These are phyloP conservation scores for Pseudolaguvia tuberculata DNA, from an alignment of 2,113 vertebrate genomes.

Conservation along the genomic window DNA sequence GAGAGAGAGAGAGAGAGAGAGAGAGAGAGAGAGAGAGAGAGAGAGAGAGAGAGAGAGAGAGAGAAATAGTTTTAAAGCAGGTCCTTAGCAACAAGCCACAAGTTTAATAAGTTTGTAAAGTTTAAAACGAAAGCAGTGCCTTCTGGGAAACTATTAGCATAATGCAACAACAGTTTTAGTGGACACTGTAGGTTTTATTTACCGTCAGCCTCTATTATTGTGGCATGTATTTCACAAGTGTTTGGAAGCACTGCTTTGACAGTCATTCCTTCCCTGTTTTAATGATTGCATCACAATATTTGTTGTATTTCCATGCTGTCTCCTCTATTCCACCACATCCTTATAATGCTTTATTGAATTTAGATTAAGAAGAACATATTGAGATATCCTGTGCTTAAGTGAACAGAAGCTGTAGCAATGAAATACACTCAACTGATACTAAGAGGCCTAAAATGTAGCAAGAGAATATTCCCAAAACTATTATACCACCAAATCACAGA, in stretches of 20 bases:
- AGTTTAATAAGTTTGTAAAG: slow-evolving; percentile 34
- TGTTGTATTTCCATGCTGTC: background rate
- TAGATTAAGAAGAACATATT: background rate
- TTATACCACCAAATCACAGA: too few relatives aligned
- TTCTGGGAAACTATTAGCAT: background rate
- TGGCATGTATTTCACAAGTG: background rate
- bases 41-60: too few relatives aligned
- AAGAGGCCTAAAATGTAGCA: too few relatives aligned
- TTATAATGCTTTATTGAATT: background rate
- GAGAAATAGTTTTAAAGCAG: background rate
- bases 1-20: too few relatives aligned
- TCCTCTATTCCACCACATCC: background rate
- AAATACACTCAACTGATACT: too few relatives aligned
- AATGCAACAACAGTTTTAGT: background rate
- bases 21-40: too few relatives aligned
- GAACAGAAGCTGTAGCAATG: too few relatives aligned
- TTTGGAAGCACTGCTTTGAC: background rate
- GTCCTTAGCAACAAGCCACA: slow-evolving; percentile 13
- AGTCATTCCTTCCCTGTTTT: background rate
- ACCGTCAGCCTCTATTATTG: background rate
- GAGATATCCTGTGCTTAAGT: background rate
- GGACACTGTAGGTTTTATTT: background rate
- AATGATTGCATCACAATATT: background rate
- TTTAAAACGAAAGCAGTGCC: slow-evolving; percentile 33
- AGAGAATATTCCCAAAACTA: too few relatives aligned